These are phyloP conservation scores for Melangyna quadrimaculata DNA, from an alignment of 2,888 invertebrate genomes.

Conservation along the genomic window DNA sequence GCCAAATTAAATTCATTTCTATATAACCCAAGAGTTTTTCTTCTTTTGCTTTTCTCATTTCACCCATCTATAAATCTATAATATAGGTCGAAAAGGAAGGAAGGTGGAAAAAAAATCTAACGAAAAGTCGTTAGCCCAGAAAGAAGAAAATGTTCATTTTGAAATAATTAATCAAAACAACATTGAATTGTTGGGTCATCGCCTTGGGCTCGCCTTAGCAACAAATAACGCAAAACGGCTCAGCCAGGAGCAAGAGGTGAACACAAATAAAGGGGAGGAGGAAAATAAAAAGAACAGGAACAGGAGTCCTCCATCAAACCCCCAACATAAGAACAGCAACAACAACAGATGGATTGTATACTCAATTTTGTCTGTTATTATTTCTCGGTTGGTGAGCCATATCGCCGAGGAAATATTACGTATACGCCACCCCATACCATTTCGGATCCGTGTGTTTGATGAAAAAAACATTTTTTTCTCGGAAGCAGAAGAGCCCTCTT, in stretches of 20 bases:
- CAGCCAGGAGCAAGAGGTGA: not conserved
- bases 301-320: slow-evolving; percentile 1
- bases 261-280: not conserved
- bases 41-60: not conserved
- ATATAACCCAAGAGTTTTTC: slow-evolving; percentile 31
- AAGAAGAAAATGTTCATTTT: slow-evolving; percentile 68
- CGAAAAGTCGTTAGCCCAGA: slow-evolving; percentile 68
- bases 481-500: slow-evolving; percentile 13
- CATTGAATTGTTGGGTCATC: slow-evolving; percentile 70
- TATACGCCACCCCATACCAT: slow-evolving; percentile 41
- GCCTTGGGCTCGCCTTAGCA: slow-evolving; percentile 55
- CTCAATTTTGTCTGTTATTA: not conserved
- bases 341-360: slow-evolving; percentile 27
- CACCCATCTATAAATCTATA: not conserved
- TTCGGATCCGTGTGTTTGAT: slow-evolving; percentile 4
- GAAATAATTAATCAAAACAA: slow-evolving; percentile 72
- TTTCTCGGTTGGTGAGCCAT: not conserved
- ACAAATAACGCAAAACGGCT: slow-evolving; percentile 15
- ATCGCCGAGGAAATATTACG: slow-evolving; percentile 34
- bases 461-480: slow-evolving; percentile 11
- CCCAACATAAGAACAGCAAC: not conserved
- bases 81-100: slow-evolving; percentile 9
- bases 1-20: slow-evolving; percentile 69
- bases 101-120: slow-evolving; percentile 1
- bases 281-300: not conserved